A percentile compares a stretch with the other conserved stretches of the same genome.
Evolutionary conservation across 2,888 invertebrate genomes (phyloP).

Genomic region (Cephonodes hylas): DNA sequence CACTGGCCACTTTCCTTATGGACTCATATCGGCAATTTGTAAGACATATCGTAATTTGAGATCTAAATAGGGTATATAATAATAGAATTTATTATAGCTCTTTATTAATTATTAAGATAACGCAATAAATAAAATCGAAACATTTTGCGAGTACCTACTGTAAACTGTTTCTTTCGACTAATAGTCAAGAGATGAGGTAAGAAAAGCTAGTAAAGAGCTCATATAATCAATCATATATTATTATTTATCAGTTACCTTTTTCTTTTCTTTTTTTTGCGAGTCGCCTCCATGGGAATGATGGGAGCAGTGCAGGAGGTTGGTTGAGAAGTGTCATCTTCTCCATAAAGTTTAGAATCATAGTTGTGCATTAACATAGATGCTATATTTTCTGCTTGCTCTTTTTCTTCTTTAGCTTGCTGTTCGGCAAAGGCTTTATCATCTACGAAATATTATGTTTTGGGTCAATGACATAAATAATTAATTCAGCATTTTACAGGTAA

Average conservation of each 20-base stretch:
- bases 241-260: conserved; percentile 55
- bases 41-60: conserved; percentile 83
- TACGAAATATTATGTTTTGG: background rate
- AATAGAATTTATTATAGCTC: too few relatives aligned
- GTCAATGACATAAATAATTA: background rate
- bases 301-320: conserved; percentile 69
- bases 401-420: conserved; percentile 58
- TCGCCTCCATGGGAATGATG: conserved; percentile 54
- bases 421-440: conserved; percentile 51
- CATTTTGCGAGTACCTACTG: too few relatives aligned
- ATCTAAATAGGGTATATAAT: too few relatives aligned
- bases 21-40: conserved; percentile 88
- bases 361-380: conserved; percentile 58
- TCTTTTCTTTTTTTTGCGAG: conserved; percentile 70
- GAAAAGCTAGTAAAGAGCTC: too few relatives aligned
- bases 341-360: conserved; percentile 62
- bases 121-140: too few relatives aligned
- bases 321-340: conserved; percentile 75
- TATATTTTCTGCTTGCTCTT: conserved; percentile 58
- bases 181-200: too few relatives aligned
- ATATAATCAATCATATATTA: too few relatives aligned
- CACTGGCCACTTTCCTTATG: conserved; percentile 85
- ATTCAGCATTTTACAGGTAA: background rate
- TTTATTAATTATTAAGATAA: too few relatives aligned
- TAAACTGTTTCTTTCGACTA: too few relatives aligned